Conservation (phyloP, 2,113 vertebrate species). For the Megatriorchis doriae region DNA sequence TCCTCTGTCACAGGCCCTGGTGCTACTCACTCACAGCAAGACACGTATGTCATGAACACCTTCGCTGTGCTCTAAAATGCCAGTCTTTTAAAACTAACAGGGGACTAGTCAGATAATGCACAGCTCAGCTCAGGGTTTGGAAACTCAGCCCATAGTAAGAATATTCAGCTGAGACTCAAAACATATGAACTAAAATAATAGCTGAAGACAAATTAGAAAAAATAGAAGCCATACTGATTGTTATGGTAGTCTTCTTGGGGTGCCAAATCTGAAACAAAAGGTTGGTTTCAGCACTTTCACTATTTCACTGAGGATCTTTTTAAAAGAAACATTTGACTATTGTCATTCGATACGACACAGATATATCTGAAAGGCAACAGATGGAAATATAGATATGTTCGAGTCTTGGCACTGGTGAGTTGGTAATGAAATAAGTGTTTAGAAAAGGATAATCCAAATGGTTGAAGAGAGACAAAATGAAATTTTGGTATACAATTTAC, state of each 20-base stretch:
- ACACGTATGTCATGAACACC: not conserved
- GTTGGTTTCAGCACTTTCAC: not conserved
- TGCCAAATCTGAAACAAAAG: not conserved
- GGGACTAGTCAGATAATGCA: not conserved
- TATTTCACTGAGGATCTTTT: not conserved
- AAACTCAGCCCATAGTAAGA: not conserved
- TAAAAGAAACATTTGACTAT: not conserved
- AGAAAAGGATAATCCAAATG: not conserved
- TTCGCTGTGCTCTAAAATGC: accelerated
- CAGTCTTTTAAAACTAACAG: not conserved
- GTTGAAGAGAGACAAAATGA: not conserved
- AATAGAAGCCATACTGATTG: not conserved
- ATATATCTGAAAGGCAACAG: not conserved
- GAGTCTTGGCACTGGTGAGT: not conserved
- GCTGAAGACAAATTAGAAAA: not conserved
- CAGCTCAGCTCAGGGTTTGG: not conserved
- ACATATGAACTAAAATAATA: not conserved
- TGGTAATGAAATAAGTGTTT: not conserved
- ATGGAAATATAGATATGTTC: not conserved
- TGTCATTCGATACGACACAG: not conserved
- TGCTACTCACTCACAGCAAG: not conserved
- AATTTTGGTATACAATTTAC: not conserved
- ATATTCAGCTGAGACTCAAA: not conserved
- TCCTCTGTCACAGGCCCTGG: not conserved
- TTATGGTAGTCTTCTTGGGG: not conserved